Conservation (phyloP, 2,113 vertebrate species). For the Drymodes brunneopygia region DNA sequence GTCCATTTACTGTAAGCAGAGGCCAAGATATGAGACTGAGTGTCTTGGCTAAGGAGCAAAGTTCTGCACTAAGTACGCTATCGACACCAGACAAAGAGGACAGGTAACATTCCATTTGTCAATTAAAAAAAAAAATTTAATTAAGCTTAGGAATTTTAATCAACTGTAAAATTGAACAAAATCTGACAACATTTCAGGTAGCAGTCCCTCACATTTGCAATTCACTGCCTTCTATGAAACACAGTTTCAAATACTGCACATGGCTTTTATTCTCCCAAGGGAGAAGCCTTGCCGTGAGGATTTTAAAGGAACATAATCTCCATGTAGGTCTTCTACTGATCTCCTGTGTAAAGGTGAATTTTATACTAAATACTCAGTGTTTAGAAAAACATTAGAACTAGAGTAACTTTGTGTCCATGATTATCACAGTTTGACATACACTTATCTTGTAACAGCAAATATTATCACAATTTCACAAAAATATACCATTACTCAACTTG, state of each 20-base stretch:
- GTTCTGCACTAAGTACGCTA: slow-evolving; percentile 41
- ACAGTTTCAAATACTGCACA: slow-evolving; percentile 48
- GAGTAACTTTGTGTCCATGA: not conserved
- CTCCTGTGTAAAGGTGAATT: slow-evolving; percentile 4
- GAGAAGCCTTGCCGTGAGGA: not conserved
- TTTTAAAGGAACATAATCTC: slow-evolving; percentile 5
- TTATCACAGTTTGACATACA: slow-evolving; percentile 6
- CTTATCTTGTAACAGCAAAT: slow-evolving; percentile 31
- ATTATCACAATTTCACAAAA: slow-evolving; percentile 36
- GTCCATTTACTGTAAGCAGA: slow-evolving; percentile 76
- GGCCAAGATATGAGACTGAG: slow-evolving; percentile 60
- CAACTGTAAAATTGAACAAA: not conserved
- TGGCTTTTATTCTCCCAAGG: not conserved
- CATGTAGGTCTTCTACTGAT: not conserved
- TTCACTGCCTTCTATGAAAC: slow-evolving; percentile 2
- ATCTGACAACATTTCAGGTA: not conserved
- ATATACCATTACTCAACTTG: slow-evolving; percentile 16
- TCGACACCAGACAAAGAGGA: not conserved
- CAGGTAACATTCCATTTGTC: slow-evolving; percentile 9
- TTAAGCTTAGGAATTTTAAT: not conserved
- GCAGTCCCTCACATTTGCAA: slow-evolving; percentile 48
- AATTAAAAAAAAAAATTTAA: not conserved
- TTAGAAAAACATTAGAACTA: not conserved
- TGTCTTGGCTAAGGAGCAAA: slow-evolving; percentile 7
- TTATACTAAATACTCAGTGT: not conserved